These are phyloP conservation scores for Rhingia rostrata DNA, from an alignment of 2,888 invertebrate genomes.

Conservation along the genomic window DNA sequence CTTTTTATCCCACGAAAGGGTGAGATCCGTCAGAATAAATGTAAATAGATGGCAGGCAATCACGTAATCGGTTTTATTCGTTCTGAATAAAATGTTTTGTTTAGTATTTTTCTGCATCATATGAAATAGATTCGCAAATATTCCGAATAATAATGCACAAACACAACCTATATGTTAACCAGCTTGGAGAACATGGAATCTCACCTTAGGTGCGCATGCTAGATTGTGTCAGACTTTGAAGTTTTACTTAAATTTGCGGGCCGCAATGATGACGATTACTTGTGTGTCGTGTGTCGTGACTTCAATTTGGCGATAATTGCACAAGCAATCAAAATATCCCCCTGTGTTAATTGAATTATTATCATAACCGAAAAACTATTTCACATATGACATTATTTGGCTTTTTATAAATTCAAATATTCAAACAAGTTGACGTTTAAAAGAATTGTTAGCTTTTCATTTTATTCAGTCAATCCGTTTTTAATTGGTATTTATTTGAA, in stretches of 20 bases:
- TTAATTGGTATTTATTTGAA: background rate
- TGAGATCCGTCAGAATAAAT: too few relatives aligned
- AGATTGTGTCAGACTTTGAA: slow-evolving; percentile 20
- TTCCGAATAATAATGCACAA: slow-evolving; percentile 28
- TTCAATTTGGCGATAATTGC: slow-evolving; percentile 38
- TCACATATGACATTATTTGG: slow-evolving; percentile 43
- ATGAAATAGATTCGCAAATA: background rate
- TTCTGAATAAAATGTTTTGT: too few relatives aligned
- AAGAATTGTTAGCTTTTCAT: background rate
- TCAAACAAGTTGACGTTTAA: background rate
- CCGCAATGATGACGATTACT: slow-evolving; percentile 10
- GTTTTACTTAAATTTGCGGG: slow-evolving; percentile 8
- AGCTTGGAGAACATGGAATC: slow-evolving; percentile 5
- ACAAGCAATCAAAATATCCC: slow-evolving; percentile 29
- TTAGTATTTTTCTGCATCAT: too few relatives aligned
- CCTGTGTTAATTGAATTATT: slow-evolving; percentile 50
- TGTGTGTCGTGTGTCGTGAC: slow-evolving; percentile 29
- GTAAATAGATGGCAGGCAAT: too few relatives aligned
- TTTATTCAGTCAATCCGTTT: background rate
- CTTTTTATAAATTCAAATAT: background rate
- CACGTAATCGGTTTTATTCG: too few relatives aligned
- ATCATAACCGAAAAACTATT: slow-evolving; percentile 45
- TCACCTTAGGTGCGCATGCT: slow-evolving; percentile 7
- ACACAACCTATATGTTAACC: slow-evolving; percentile 24
- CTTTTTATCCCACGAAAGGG: too few relatives aligned